Percentiles rank a stretch among this genome's conserved stretches.
Conservation (phyloP, 2,888 invertebrate genomes). For the Synergus umbraculus region DNA sequence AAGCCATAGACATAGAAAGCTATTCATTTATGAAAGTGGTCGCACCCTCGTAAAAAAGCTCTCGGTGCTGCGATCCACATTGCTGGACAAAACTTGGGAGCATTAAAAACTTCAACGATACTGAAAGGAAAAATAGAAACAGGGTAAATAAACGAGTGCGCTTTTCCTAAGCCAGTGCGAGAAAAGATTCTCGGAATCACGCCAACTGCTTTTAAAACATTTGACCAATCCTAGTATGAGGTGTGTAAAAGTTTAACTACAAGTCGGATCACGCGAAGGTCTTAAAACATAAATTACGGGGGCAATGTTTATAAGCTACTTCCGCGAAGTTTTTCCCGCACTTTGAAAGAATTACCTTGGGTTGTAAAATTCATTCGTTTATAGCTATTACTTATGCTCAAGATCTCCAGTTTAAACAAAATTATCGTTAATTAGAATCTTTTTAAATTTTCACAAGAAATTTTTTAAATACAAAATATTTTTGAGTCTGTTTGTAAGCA, state of each 20-base stretch:
- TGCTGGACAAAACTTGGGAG: slow-evolving; percentile 48
- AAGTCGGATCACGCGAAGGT: slow-evolving; percentile 47
- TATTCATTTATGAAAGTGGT: slow-evolving; percentile 6
- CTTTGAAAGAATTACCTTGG: slow-evolving; percentile 25
- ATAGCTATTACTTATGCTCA: not conserved
- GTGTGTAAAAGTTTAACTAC: slow-evolving; percentile 49
- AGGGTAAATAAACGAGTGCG: slow-evolving; percentile 53
- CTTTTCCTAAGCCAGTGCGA: slow-evolving; percentile 52
- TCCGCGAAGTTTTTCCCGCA: slow-evolving; percentile 37
- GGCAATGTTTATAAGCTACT: slow-evolving; percentile 39
- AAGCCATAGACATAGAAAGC: not conserved
- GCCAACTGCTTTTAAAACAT: slow-evolving; percentile 52
- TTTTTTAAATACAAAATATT: not conserved
- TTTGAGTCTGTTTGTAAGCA: not conserved
- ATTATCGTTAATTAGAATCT: slow-evolving; percentile 4
- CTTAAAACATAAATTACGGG: slow-evolving; percentile 34
- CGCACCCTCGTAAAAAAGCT: slow-evolving; percentile 46
- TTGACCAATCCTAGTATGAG: slow-evolving; percentile 45
- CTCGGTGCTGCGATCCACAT: not conserved
- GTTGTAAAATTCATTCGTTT: slow-evolving; percentile 27
- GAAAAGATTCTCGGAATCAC: slow-evolving; percentile 57
- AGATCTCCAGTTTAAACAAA: not conserved
- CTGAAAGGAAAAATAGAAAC: slow-evolving; percentile 50
- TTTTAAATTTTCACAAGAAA: not conserved
- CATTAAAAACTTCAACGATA: slow-evolving; percentile 52